Evolutionary conservation across 2,113 vertebrate genomes (phyloP).

Genomic region (Brachypodius melanocephalos): DNA sequence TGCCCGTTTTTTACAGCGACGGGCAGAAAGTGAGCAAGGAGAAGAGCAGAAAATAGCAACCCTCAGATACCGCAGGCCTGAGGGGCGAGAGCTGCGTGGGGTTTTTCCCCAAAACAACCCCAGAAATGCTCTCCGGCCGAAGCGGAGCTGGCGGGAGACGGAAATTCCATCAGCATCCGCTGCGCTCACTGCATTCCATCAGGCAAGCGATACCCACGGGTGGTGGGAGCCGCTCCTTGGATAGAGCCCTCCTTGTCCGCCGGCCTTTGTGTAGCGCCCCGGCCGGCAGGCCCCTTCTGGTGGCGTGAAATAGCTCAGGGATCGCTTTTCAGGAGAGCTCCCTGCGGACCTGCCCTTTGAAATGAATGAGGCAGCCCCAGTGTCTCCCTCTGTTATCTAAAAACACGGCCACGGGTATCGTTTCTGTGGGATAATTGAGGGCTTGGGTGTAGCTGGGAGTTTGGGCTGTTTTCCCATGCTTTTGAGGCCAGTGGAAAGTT

Average conservation of each 20-base stretch:
- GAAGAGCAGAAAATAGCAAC: too few relatives aligned
- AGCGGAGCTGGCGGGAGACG: background rate
- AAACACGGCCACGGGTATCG: fast-evolving
- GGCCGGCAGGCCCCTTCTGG: background rate
- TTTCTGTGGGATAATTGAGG: background rate
- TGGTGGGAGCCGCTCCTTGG: background rate
- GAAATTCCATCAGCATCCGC: background rate
- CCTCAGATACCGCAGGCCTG: background rate
- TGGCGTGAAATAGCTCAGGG: background rate
- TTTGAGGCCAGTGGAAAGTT: conserved; percentile 9
- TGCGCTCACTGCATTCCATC: background rate
- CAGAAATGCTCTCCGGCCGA: background rate
- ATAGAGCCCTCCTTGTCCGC: background rate
- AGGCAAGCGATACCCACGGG: fast-evolving
- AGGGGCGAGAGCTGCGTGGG: background rate
- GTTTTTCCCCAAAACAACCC: background rate
- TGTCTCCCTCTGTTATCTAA: background rate
- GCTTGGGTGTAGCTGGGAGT: background rate
- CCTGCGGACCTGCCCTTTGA: background rate
- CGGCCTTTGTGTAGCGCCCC: background rate
- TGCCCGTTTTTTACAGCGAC: background rate
- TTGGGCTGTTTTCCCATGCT: background rate
- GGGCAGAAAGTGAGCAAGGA: background rate
- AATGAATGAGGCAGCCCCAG: background rate
- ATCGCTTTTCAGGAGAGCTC: background rate